Percentiles rank a stretch among this genome's conserved stretches.
Evolutionary conservation across 2,888 invertebrate genomes (phyloP).

Genomic region (Xylophagus ater): DNA sequence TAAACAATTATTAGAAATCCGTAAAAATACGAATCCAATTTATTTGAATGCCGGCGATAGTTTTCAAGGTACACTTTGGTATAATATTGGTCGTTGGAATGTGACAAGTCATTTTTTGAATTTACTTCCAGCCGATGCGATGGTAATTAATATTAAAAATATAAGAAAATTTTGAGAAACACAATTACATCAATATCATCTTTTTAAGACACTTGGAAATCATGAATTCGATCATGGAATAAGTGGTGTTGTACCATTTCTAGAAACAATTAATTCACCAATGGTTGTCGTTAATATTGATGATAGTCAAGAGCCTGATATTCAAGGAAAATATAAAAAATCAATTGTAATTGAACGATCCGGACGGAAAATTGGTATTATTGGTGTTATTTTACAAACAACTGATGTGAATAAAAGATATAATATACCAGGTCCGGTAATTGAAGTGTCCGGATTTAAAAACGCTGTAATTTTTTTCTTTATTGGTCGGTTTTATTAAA

Average conservation of each 20-base stretch:
- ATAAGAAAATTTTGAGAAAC: background rate
- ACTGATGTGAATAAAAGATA: conserved; percentile 44
- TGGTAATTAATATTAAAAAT: conserved; percentile 44
- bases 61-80: conserved; percentile 80
- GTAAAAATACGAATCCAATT: conserved; percentile 45
- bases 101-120: conserved; percentile 67
- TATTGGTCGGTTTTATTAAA: too few relatives aligned
- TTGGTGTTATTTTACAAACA: conserved; percentile 61
- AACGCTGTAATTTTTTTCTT: too few relatives aligned
- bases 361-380: conserved; percentile 60
- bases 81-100: conserved; percentile 61
- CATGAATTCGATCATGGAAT: conserved; percentile 77
- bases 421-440: background rate
- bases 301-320: conserved; percentile 50
- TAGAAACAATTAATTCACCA: conserved; percentile 50
- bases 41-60: conserved; percentile 75
- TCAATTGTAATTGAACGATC: conserved; percentile 51
- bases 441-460: background rate
- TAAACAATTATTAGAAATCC: conserved; percentile 35
- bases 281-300: conserved; percentile 70
- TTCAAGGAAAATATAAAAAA: conserved; percentile 50
- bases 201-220: conserved; percentile 63
- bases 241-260: conserved; percentile 58
- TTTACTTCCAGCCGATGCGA: conserved; percentile 60
- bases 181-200: background rate